phyloP scores from a whole-genome alignment of 2,888 invertebrate species.

The Drosophila borborema region DNA sequence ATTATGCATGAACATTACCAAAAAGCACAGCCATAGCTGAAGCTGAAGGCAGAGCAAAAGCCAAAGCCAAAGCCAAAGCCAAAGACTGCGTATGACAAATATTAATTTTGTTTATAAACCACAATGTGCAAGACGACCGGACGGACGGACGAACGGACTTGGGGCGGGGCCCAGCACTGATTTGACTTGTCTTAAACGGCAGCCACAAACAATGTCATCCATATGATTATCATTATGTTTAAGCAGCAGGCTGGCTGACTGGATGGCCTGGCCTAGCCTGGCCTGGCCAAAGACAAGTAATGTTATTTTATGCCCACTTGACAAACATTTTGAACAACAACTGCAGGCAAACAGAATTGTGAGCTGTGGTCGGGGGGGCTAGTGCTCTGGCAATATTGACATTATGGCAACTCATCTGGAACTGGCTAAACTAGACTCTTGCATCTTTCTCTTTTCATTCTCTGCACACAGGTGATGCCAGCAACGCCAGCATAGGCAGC shows the following conservation, averaged over 20 bases:
- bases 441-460: slow-evolving; percentile 11
- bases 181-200: slow-evolving; percentile 62
- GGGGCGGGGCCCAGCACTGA: slow-evolving; percentile 22
- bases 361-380: slow-evolving; percentile 14
- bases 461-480: slow-evolving; percentile 94
- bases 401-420: slow-evolving; percentile 18
- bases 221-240: slow-evolving; percentile 75
- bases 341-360: slow-evolving; percentile 49
- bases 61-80: neutral
- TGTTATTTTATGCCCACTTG: slow-evolving; percentile 77
- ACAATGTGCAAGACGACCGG: slow-evolving; percentile 20
- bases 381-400: slow-evolving; percentile 67
- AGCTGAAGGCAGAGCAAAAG: neutral
- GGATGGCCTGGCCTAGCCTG: neutral
- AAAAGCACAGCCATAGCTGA: slow-evolving; percentile 24
- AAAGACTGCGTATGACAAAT: slow-evolving; percentile 72
- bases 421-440: slow-evolving; percentile 22
- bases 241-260: slow-evolving; percentile 30
- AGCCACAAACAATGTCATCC: slow-evolving; percentile 78
- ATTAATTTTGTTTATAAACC: slow-evolving; percentile 76
- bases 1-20: slow-evolving; percentile 83
- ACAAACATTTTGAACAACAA: slow-evolving; percentile 67
- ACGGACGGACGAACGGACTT: neutral
- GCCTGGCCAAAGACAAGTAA: slow-evolving; percentile 39
- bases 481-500: slow-evolving; percentile 98